Base-by-base conservation (phyloP, 2,888 invertebrate species). In the Athalia circularis region DNA sequence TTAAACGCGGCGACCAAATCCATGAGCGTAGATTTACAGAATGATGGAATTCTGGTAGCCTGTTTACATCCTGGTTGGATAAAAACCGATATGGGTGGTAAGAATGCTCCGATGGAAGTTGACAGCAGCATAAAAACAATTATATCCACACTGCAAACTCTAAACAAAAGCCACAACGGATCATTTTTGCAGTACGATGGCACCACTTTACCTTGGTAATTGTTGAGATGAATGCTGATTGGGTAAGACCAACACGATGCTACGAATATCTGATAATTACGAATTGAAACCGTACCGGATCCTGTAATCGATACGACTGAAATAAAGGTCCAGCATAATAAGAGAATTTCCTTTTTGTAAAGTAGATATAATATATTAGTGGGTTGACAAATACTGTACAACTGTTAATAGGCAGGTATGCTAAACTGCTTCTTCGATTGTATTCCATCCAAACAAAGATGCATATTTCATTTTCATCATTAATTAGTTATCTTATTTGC, bases 41-140 rank as follows among this genome's bases (percentile, higher is more conserved):
- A 93, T 59, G 93, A 95, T 83, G 93, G 94, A 65, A 96, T 98
- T 82, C 86, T 97, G 15, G 95, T 94, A 0, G 92, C 94, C 0
- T 92, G 92, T 77, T 88, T 98, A 80, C 97, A 98, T 91, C 98
- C 98, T 0, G 98, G 98, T 3, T 98, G 97, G 98, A 97, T 98
- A 6, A 94, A 94, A 88, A 98, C 98, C 0, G 95, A 95, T 82
- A 95, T 98, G 96, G 98, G 98, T 4, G 97, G 98, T 4, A 90
- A 92, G 59, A 94, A 93, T 82, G 98, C 97, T 0, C 94, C 95
- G 0, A 90, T 97, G 52, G 94, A 94, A 75, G 91, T 96, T 1
- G 93, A 94, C 45, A 92, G 93, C 1, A 95, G 96, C 87, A 93
- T 94, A 5, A 87, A 87, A 0, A 92, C 92, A 15, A 94, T 98